Evolutionary conservation across 2,113 vertebrate genomes (phyloP).

Genomic region (Sinocyclocheilus rhinocerous): DNA sequence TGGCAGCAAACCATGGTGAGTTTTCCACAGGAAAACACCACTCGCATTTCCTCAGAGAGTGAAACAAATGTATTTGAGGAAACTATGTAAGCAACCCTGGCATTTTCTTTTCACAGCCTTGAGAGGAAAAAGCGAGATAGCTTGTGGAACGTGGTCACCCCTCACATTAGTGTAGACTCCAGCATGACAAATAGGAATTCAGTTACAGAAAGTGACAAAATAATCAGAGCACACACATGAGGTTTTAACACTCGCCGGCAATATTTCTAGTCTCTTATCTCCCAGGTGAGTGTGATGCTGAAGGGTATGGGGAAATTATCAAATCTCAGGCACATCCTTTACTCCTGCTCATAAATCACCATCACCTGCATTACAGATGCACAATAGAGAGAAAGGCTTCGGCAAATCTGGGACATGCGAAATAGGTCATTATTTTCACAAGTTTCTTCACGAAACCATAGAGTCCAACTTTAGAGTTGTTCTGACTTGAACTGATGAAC

Average conservation of each 20-base stretch:
- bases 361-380: slow-evolving; percentile 59
- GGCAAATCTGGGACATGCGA: slow-evolving; percentile 57
- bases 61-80: background rate
- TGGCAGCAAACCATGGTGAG: too few species aligned
- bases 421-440: slow-evolving; percentile 55
- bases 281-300: slow-evolving; percentile 51
- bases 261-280: slow-evolving; percentile 53
- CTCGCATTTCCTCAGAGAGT: background rate
- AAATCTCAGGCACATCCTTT: slow-evolving; percentile 59
- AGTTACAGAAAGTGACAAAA: slow-evolving; percentile 45
- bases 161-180: background rate
- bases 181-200: slow-evolving; percentile 33
- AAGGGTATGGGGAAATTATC: slow-evolving; percentile 56
- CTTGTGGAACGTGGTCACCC: background rate
- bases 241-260: slow-evolving; percentile 49
- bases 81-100: background rate
- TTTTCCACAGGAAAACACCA: background rate
- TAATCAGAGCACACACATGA: slow-evolving; percentile 49
- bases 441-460: slow-evolving; percentile 51
- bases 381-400: slow-evolving; percentile 51
- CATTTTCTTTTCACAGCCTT: slow-evolving; percentile 15
- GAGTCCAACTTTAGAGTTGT: slow-evolving; percentile 61
- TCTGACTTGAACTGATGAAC: slow-evolving; percentile 42
- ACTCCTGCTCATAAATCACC: slow-evolving; percentile 61
- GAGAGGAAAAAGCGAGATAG: background rate